phyloP scores from a whole-genome alignment of 2,888 invertebrate species.

The Acleris literana region DNA sequence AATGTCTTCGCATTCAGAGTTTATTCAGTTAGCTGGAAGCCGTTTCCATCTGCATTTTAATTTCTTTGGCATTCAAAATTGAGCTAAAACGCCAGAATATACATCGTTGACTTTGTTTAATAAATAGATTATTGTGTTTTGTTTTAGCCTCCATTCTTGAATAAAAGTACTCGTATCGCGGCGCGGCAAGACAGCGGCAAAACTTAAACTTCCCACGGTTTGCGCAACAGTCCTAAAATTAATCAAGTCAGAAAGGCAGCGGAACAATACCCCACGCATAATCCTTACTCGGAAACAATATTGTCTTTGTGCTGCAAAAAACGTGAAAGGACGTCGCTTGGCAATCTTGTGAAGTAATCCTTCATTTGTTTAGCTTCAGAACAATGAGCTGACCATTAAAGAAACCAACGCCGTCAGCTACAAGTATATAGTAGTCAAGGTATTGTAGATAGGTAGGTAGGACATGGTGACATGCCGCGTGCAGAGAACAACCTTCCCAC shows the following conservation, averaged over 20 bases:
- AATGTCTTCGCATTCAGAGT: too few species aligned
- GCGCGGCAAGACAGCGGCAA: too few species aligned
- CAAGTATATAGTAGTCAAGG: constrained; percentile 12
- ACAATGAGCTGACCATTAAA: constrained; percentile 55
- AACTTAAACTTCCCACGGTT: constrained; percentile 1
- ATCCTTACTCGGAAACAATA: constrained; percentile 57
- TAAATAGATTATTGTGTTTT: too few species aligned
- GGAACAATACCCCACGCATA: constrained; percentile 41
- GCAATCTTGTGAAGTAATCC: constrained; percentile 53
- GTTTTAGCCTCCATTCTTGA: too few species aligned
- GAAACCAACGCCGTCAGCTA: constrained; percentile 45
- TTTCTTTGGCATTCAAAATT: too few species aligned
- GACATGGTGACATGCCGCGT: constrained; percentile 26
- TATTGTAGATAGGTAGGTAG: background rate
- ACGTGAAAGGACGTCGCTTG: constrained; percentile 65
- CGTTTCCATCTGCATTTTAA: too few species aligned
- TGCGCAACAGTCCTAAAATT: constrained; percentile 14
- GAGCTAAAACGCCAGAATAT: too few species aligned
- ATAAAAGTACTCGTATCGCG: too few species aligned
- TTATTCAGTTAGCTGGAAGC: too few species aligned
- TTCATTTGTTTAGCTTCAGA: constrained; percentile 45
- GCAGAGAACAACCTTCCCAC: constrained; percentile 74
- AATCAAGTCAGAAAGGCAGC: constrained; percentile 9
- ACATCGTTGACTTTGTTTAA: too few species aligned
- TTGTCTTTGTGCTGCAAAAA: constrained; percentile 63